Percentiles rank a stretch among this genome's conserved stretches.
Evolutionary conservation across 2,888 invertebrate species (phyloP).

Genomic region (Eucera pruinosa): DNA sequence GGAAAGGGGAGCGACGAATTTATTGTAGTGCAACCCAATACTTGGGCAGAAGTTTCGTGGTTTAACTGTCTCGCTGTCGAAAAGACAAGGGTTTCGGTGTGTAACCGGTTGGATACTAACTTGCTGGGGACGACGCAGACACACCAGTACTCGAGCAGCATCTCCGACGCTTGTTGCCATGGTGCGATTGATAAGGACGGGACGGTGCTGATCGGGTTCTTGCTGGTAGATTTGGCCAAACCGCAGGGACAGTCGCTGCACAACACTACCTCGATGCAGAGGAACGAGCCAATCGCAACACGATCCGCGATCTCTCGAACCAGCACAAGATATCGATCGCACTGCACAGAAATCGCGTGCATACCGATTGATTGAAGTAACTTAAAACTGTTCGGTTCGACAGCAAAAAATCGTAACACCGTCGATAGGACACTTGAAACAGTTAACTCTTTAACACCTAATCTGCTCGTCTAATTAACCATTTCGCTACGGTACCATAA

Average conservation of each 20-base stretch:
- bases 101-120: constrained; percentile 80
- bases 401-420: too few relatives aligned
- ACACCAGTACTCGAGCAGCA: constrained; percentile 93
- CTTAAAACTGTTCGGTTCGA: too few relatives aligned
- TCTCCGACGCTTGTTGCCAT: constrained; percentile 85
- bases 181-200: constrained; percentile 81
- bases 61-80: too few relatives aligned
- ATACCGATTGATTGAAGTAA: too few relatives aligned
- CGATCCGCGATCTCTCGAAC: constrained; percentile 82
- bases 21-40: too few relatives aligned
- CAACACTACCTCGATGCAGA: constrained; percentile 93
- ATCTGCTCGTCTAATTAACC: too few relatives aligned
- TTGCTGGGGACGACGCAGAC: constrained; percentile 88
- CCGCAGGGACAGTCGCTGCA: constrained; percentile 89
- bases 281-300: constrained; percentile 77
- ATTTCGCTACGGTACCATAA: too few relatives aligned
- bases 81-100: too few relatives aligned
- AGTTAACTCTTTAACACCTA: too few relatives aligned
- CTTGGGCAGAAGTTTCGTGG: too few relatives aligned
- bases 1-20: too few relatives aligned
- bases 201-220: constrained; percentile 77
- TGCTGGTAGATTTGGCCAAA: constrained; percentile 78
- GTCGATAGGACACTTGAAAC: too few relatives aligned
- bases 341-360: constrained; percentile 71
- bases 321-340: constrained; percentile 80